Percentiles rank a stretch among this genome's conserved stretches.
Evolutionary conservation across 2,888 invertebrate genomes (phyloP).

Genomic region (Euplexia lucipara): DNA sequence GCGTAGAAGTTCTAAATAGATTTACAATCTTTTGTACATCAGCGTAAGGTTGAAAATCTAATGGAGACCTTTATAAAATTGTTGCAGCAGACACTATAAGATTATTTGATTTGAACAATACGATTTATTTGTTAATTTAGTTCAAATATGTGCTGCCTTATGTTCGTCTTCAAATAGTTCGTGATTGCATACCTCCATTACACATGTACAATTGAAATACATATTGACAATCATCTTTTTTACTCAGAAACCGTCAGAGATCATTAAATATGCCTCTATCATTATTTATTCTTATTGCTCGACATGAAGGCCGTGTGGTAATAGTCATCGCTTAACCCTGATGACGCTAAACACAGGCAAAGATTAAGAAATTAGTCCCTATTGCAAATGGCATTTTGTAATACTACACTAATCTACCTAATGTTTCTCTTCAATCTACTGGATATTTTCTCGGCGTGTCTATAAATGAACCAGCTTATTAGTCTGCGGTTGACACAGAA

Average conservation of each 20-base stretch:
- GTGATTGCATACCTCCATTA: conserved; percentile 45
- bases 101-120: conserved; percentile 45
- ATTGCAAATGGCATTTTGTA: neutral
- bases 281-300: conserved; percentile 34
- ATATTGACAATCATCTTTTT: conserved; percentile 60
- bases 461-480: no score
- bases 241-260: conserved; percentile 39
- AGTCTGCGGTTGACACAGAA: no score
- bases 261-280: conserved; percentile 39
- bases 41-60: neutral
- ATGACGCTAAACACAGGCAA: neutral
- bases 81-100: conserved; percentile 13
- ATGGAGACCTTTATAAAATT: neutral
- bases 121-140: conserved; percentile 51
- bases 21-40: neutral
- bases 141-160: conserved; percentile 46
- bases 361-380: neutral
- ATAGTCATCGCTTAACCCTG: conserved; percentile 1
- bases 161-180: conserved; percentile 45
- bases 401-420: no score
- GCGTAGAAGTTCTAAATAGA: neutral
- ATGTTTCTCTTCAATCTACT: no score
- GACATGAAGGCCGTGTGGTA: conserved; percentile 36
- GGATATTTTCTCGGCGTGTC: no score
- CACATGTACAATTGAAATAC: conserved; percentile 38